Base-by-base conservation (phyloP, 2,797 vertebrate species). In the Gallinago nigripennis region DNA sequence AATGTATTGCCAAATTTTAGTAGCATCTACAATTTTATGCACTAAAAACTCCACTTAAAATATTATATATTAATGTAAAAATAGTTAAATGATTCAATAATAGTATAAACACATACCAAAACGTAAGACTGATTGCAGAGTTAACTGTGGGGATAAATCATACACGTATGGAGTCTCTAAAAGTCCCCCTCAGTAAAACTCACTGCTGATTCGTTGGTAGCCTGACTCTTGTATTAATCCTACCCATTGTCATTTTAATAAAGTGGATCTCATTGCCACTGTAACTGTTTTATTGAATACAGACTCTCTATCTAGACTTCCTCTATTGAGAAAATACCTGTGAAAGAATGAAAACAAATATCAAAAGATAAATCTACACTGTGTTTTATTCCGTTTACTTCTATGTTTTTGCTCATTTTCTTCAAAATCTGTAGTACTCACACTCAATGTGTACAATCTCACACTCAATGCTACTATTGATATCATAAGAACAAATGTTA, bases 241-340 rank as follows among this genome's bases (percentile, higher is more conserved):
- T 27, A 1, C n/a, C n/a, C 33, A 50, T 20, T 0, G 0, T 14
- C 53, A 61, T 21, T 18, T 78, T 43, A 84, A 27, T n/a, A 43
- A 76, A 64, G 45, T 48, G 18, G 8, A 75, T 64, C 37, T 56
- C 25, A 1, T 15, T 56, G 70, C 31, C 45, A 16, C 27, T 41
- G 8, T 20, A 78, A 68, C 39, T 33, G 6, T 73, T 84, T n/a
- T 24, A 86, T 2, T 63, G 53, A 92, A 18, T 51, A 54, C 0
- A 1, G 39, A 64, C 43, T 28, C 28, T 24, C 48, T 48, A 60
- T 17, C 48, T 65, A 37, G 11, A 81, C 24, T 37, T 75, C 20
- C 16, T 72, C 31, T 35, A 37, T 24, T 46, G 30, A 66, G 30
- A 63, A 73, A 88, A 86, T 17, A 19, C 21, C 15, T 17, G 7